phyloP scores from a whole-genome alignment of 1,140 invertebrate genomes.

The Diorhabda sublineata region DNA sequence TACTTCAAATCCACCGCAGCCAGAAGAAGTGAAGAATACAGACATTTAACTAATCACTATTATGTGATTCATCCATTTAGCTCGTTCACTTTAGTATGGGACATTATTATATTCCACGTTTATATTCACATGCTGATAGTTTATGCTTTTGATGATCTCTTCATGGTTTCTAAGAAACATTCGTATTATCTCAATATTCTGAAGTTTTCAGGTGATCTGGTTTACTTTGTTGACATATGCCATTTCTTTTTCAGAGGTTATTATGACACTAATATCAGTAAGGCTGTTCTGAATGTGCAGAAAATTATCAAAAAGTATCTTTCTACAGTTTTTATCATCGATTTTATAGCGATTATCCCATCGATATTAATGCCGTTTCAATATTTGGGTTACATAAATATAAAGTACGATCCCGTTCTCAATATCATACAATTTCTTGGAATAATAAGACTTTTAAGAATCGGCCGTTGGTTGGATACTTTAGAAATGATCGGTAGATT shows the following conservation, averaged over 20 bases:
- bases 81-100: constrained; percentile 8
- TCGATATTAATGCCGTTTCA: neutral
- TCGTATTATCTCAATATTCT: neutral
- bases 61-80: constrained; percentile 30
- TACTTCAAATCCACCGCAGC: constrained; percentile 24
- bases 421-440: neutral
- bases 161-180: neutral
- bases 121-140: neutral
- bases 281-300: constrained; percentile 4
- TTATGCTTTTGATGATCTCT: neutral
- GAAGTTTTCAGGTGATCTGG: neutral
- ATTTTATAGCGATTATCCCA: constrained; percentile 3
- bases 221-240: constrained; percentile 11
- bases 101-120: constrained; percentile 4
- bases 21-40: constrained; percentile 25
- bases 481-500: neutral
- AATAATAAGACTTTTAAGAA: neutral
- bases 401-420: neutral
- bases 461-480: neutral
- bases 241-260: constrained; percentile 25
- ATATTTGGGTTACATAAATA: neutral
- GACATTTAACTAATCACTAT: constrained; percentile 16
- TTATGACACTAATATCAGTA: constrained; percentile 15
- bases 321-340: neutral
- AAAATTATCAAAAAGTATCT: constrained; percentile 16